Evolutionary conservation across 2,113 vertebrate genomes (phyloP).

Genomic region (Anseranas semipalmata): DNA sequence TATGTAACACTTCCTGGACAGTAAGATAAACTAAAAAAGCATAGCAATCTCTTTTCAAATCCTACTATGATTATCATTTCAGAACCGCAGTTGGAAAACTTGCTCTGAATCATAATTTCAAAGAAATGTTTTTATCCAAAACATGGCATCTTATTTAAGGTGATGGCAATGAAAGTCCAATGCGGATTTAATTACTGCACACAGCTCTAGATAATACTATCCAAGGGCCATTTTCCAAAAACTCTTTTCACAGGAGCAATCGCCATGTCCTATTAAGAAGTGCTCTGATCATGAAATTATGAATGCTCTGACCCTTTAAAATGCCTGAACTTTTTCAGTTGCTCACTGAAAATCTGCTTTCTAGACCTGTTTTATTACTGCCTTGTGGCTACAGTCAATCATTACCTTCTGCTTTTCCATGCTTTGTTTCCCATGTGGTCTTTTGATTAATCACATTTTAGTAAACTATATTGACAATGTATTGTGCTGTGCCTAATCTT

Average conservation of each 20-base stretch:
- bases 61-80: not conserved
- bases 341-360: not conserved
- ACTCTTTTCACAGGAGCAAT: not conserved
- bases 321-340: constrained; percentile 32
- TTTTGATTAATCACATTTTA: constrained; percentile 6
- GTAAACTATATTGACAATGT: not conserved
- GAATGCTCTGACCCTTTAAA: constrained; percentile 35
- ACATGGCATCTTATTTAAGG: not conserved
- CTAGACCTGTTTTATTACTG: not conserved
- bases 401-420: constrained; percentile 33
- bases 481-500: not conserved
- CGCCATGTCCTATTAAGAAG: constrained; percentile 22
- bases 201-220: not conserved
- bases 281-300: constrained; percentile 44
- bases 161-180: not conserved
- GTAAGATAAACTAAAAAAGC: not conserved
- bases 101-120: not conserved
- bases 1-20: not conserved
- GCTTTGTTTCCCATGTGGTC: not conserved
- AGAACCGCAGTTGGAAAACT: not conserved
- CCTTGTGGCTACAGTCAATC: constrained; percentile 20
- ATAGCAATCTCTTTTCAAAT: not conserved
- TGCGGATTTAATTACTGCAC: not conserved
- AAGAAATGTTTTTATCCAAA: not conserved
- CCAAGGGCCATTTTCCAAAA: not conserved